Evolutionary conservation across 2,113 vertebrate species (phyloP).

Genomic region (Meleagris gallopavo): DNA sequence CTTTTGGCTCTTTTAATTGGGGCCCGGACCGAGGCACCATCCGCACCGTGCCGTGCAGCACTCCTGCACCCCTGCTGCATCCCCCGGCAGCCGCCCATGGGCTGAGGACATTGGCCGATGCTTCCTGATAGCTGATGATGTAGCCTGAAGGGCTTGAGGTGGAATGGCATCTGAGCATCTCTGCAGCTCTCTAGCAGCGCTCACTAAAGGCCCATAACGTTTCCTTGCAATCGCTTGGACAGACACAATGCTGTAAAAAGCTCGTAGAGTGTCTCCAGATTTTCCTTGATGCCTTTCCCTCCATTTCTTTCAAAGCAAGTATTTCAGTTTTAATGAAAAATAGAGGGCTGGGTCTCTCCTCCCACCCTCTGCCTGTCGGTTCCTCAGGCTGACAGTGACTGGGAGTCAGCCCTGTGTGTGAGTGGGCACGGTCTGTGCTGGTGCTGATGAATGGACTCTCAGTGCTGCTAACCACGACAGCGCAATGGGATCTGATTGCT

Average conservation of each 20-base stretch:
- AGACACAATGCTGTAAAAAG: not conserved
- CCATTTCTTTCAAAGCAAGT: not conserved
- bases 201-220: not conserved
- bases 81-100: not conserved
- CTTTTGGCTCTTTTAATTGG: conserved; percentile 73
- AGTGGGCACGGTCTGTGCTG: not conserved
- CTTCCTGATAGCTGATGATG: not conserved
- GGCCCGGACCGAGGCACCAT: conserved; percentile 53
- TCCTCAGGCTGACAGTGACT: not conserved
- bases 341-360: not conserved
- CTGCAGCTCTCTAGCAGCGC: accelerated
- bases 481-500: not conserved
- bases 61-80: not conserved
- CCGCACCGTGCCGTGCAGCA: not conserved
- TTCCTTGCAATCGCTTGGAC: not conserved
- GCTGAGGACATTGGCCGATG: not conserved
- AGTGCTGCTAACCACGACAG: accelerated
- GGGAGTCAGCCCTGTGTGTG: not conserved
- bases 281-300: not conserved
- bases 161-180: not conserved
- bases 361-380: not conserved
- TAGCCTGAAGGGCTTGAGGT: not conserved
- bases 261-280: not conserved
- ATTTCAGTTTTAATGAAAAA: not conserved
- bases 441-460: accelerated